phyloP scores from a whole-genome alignment of 2,888 invertebrate species.

The Caenorhabditis panamensis region DNA sequence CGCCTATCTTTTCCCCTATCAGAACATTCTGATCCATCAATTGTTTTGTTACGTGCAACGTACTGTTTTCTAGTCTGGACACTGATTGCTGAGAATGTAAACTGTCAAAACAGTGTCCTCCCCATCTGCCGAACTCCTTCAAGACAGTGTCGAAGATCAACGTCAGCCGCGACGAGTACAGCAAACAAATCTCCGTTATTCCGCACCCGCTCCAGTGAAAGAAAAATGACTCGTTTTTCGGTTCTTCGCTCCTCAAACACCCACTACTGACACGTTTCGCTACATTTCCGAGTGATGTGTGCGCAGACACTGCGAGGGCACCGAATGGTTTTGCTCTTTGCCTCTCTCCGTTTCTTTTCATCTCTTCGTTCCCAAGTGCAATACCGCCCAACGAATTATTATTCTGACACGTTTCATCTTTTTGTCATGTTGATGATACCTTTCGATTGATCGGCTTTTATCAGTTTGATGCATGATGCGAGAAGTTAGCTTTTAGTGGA shows the following conservation, averaged over 20 bases:
- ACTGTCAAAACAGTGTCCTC: not conserved
- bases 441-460: too few relatives aligned
- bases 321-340: not conserved
- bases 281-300: conserved; percentile 15
- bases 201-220: not conserved
- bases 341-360: not conserved
- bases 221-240: conserved; percentile 27
- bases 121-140: not conserved
- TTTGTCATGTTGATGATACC: too few relatives aligned
- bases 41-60: not conserved
- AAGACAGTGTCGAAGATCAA: conserved; percentile 9
- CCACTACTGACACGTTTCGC: conserved; percentile 21
- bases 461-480: too few relatives aligned
- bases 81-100: not conserved
- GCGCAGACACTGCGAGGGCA: conserved; percentile 3
- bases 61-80: not conserved
- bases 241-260: conserved; percentile 46
- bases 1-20: too few relatives aligned
- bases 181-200: conserved; percentile 3
- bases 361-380: too few relatives aligned
- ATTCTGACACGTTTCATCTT: not conserved
- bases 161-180: conserved; percentile 1
- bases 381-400: not conserved
- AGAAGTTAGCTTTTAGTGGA: too few relatives aligned
- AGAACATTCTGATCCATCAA: not conserved